Evolutionary conservation across 2,888 invertebrate species (phyloP).

Genomic region (Troides aeacus): DNA sequence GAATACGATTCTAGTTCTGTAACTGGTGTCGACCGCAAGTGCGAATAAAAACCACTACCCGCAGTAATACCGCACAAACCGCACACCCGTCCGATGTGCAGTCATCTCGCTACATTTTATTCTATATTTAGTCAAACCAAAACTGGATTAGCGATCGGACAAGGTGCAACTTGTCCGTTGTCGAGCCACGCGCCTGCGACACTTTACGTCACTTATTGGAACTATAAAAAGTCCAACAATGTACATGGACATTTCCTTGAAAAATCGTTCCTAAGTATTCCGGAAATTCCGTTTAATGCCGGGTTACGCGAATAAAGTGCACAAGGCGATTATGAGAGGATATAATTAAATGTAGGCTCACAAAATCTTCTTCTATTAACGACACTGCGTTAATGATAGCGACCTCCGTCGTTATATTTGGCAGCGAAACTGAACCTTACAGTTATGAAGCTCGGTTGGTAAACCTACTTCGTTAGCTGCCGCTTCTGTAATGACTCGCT

Average conservation of each 20-base stretch:
- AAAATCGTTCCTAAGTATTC: conserved; percentile 20
- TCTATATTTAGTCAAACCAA: conserved; percentile 66
- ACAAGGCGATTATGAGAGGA: conserved; percentile 42
- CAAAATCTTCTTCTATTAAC: conserved; percentile 55
- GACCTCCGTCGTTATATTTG: conserved; percentile 49
- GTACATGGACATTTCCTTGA: conserved; percentile 22
- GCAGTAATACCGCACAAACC: conserved; percentile 56
- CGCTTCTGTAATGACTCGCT: conserved; percentile 68
- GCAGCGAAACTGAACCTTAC: conserved; percentile 70
- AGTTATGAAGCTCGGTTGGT: conserved; percentile 57
- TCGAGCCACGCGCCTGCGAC: conserved; percentile 50
- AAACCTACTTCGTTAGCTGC: conserved; percentile 64
- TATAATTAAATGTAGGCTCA: conserved; percentile 56
- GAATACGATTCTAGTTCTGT: conserved; percentile 35
- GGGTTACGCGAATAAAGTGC: conserved; percentile 41
- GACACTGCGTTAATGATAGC: conserved; percentile 60
- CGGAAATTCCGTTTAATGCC: conserved; percentile 2
- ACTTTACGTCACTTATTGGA: conserved; percentile 40
- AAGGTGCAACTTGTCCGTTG: conserved; percentile 58
- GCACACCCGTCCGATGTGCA: conserved; percentile 57
- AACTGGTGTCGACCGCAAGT: conserved; percentile 62
- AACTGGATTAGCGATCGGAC: conserved; percentile 59
- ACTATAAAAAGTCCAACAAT: conserved; percentile 41
- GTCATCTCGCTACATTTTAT: conserved; percentile 59
- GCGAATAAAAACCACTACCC: conserved; percentile 62